A percentile compares a stretch with the other conserved stretches of the same genome.
phyloP scores from a whole-genome alignment of 2,888 invertebrate genomes.

The Drosophila meridiana region DNA sequence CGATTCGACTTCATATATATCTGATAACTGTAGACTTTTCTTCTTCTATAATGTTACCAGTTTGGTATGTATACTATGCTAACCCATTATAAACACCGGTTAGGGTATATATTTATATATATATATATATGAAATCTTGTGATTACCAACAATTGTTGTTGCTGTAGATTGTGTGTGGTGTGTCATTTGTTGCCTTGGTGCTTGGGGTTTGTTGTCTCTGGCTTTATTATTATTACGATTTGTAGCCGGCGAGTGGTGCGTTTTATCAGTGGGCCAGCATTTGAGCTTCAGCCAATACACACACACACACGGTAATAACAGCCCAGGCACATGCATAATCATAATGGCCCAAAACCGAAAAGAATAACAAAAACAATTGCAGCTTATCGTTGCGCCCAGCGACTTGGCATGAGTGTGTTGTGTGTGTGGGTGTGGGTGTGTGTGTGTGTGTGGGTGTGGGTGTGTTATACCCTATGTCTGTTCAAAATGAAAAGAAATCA shows the following conservation, averaged over 20 bases:
- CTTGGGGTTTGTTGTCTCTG: constrained; percentile 22
- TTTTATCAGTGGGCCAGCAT: constrained; percentile 31
- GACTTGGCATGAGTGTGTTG: constrained; percentile 14
- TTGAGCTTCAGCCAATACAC: constrained; percentile 11
- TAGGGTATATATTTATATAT: neutral
- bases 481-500: neutral
- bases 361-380: constrained; percentile 36
- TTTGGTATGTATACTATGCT: neutral
- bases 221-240: constrained; percentile 28
- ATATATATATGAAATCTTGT: neutral
- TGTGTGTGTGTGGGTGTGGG: neutral
- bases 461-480: neutral
- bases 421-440: neutral
- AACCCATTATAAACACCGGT: neutral
- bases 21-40: neutral
- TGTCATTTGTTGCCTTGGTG: constrained; percentile 17
- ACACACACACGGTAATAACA: constrained; percentile 17
- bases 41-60: neutral
- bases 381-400: constrained; percentile 43
- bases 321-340: constrained; percentile 35
- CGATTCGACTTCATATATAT: neutral
- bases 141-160: constrained; percentile 4
- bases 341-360: constrained; percentile 29
- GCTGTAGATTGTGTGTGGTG: constrained; percentile 1
- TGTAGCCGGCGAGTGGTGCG: constrained; percentile 2